A percentile compares a stretch with the other conserved stretches of the same genome.
Evolutionary conservation across 2,888 invertebrate genomes (phyloP).

Genomic region (Liposcelis brunnea): DNA sequence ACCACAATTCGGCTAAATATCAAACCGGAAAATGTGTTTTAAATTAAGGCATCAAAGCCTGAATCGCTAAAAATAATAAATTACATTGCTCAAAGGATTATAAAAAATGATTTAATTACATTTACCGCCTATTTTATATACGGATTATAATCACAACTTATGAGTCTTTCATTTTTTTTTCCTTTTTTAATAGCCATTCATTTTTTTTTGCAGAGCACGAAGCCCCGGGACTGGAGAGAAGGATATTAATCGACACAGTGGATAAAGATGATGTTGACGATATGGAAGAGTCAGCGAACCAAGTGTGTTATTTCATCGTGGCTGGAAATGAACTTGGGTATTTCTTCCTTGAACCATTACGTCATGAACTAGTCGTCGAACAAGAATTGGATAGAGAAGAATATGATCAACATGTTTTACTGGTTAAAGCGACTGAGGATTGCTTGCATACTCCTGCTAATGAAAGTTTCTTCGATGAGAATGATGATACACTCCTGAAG

Average conservation of each 20-base stretch:
- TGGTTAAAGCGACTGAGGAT: slow-evolving; percentile 69
- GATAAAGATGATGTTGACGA: slow-evolving; percentile 61
- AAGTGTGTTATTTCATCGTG: slow-evolving; percentile 88
- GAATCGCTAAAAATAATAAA: no score
- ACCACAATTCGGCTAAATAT: no score
- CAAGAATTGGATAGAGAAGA: slow-evolving; percentile 60
- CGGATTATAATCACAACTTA: no score
- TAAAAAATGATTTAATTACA: no score
- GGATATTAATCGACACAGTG: slow-evolving; percentile 59
- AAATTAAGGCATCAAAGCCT: no score
- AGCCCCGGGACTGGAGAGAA: slow-evolving; percentile 42
- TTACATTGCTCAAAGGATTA: no score
- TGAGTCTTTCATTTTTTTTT: no score
- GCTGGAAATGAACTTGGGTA: slow-evolving; percentile 56
- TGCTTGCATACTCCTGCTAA: slow-evolving; percentile 44
- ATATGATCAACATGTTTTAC: slow-evolving; percentile 44
- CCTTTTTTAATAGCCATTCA: no score
- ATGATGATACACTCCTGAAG: slow-evolving; percentile 51
- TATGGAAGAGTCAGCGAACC: slow-evolving; percentile 57
- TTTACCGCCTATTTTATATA: no score
- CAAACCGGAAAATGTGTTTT: no score
- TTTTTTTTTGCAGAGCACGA: slow-evolving; percentile 33
- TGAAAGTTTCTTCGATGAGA: slow-evolving; percentile 27
- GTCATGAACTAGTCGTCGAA: slow-evolving; percentile 48
- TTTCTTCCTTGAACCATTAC: slow-evolving; percentile 53